Base-by-base conservation (phyloP, 2,113 vertebrate genomes). In the Apodemus sylvaticus region DNA sequence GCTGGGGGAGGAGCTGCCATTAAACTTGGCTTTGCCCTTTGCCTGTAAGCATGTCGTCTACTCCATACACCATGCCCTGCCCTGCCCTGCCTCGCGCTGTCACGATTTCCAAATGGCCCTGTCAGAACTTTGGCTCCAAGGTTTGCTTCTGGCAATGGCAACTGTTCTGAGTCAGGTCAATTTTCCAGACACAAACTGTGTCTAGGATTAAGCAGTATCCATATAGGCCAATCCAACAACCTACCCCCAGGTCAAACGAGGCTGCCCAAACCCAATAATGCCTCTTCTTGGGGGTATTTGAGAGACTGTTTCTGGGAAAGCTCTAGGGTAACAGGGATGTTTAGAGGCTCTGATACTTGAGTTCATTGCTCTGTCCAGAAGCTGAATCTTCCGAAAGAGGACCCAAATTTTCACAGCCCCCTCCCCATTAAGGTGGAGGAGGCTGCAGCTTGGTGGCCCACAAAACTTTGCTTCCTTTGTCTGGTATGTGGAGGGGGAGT, bases 401-500 rank as follows among this genome's bases (percentile, higher is more conserved):
- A 36, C 48, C 2, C 17, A 89, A 31, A 45, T 55, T 89, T 26
- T 12, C 0, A 9, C 2, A 34, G 20, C 9, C 92, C 48, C 17
- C 70, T 71, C 14, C 16, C 91, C 42, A 70, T 51, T 42, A 39
- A 58, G 48, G 55, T 16, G 2, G 42, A 87, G 64, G 58, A 96
- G 66, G 13, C 42, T 81, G 85, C 68, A 62, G 79, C 93, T 95
- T 96, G 85, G 51, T 83, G 48, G 45, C 24, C 1, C 89, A 87
- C n/a, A 94, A 96, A 96, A 86, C 86, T 48, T 88, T 55, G 89
- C 73, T 91, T 91, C 82, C 95, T 97, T 97, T 97, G 96, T 96
- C 87, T 96, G 89, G n/a, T 42, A 39, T 73, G n/a, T 20, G n/a
- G n/a, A n/a, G 8, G n/a, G 45, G 45, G 3, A 7, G 24, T 64